phyloP scores from a whole-genome alignment of 2,797 vertebrate genomes.

The Notamacropus eugenii region DNA sequence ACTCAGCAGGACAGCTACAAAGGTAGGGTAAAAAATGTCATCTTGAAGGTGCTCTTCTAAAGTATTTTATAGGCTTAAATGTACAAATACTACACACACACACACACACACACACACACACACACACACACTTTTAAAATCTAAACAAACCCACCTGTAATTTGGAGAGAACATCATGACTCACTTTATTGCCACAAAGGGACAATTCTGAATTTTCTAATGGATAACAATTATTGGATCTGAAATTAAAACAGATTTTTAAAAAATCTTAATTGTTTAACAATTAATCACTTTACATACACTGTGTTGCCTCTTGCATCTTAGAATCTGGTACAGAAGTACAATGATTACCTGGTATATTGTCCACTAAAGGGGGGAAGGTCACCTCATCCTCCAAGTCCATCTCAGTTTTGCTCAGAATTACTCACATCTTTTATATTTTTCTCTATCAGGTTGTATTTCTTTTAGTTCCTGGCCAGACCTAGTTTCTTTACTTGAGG shows the following conservation, averaged over 20 bases:
- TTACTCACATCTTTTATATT: neutral
- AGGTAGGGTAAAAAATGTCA: neutral
- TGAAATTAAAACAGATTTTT: constrained; percentile 69
- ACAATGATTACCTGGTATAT: neutral
- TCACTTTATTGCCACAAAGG: constrained; percentile 49
- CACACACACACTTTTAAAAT: too few species aligned
- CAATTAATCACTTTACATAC: neutral
- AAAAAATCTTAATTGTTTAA: neutral
- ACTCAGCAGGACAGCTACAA: neutral
- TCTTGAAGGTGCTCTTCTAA: neutral
- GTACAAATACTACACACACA: neutral
- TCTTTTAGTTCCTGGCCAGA: neutral
- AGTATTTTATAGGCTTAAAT: neutral
- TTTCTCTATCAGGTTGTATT: neutral
- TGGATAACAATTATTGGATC: constrained; percentile 53
- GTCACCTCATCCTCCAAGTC: neutral
- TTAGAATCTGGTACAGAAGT: neutral
- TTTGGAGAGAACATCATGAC: constrained; percentile 88
- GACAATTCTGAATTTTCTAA: constrained; percentile 3
- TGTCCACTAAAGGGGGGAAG: neutral
- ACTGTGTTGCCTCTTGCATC: neutral
- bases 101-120: too few species aligned
- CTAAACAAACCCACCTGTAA: constrained; percentile 89
- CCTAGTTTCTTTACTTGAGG: neutral
- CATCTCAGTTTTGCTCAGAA: neutral